phyloP scores from a whole-genome alignment of 1,140 invertebrate species.

The Macrobrachium rosenbergii region DNA sequence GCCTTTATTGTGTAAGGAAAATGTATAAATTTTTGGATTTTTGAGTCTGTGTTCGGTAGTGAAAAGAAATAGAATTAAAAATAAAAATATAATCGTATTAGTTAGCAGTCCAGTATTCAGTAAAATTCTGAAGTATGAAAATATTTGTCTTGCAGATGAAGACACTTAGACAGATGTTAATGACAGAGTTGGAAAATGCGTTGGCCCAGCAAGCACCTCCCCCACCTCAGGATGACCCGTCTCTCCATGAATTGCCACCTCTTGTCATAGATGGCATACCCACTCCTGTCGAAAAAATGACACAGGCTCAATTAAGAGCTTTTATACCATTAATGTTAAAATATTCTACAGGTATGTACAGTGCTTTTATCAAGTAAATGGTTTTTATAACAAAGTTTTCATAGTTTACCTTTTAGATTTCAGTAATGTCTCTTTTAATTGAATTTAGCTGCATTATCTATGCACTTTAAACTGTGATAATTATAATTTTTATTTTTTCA shows the following conservation, averaged over 20 bases:
- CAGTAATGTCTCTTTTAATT: no score
- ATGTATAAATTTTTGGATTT: no score
- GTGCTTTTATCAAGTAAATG: not conserved
- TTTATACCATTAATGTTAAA: slow-evolving; percentile 99
- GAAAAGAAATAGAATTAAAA: not conserved
- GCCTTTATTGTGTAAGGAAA: no score
- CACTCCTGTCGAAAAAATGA: slow-evolving; percentile 99
- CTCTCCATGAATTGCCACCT: slow-evolving; percentile 93
- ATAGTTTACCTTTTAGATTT: not conserved
- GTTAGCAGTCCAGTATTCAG: not conserved
- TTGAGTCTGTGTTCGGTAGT: no score
- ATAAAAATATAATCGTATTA: slow-evolving; percentile 4
- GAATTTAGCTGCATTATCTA: no score
- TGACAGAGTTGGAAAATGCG: slow-evolving; percentile 94
- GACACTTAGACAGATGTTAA: slow-evolving; percentile 89
- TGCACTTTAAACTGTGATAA: no score
- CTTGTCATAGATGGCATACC: slow-evolving; percentile 97
- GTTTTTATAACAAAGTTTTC: not conserved
- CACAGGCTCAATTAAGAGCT: slow-evolving; percentile 94
- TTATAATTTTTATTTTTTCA: no score
- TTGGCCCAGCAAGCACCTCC: slow-evolving; percentile 94
- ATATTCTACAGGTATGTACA: slow-evolving; percentile 86
- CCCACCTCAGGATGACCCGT: slow-evolving; percentile 90
- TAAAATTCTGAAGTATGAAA: not conserved
- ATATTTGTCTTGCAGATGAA: slow-evolving; percentile 75